phyloP scores from a whole-genome alignment of 2,113 vertebrate genomes.

The Sander lucioperca region DNA sequence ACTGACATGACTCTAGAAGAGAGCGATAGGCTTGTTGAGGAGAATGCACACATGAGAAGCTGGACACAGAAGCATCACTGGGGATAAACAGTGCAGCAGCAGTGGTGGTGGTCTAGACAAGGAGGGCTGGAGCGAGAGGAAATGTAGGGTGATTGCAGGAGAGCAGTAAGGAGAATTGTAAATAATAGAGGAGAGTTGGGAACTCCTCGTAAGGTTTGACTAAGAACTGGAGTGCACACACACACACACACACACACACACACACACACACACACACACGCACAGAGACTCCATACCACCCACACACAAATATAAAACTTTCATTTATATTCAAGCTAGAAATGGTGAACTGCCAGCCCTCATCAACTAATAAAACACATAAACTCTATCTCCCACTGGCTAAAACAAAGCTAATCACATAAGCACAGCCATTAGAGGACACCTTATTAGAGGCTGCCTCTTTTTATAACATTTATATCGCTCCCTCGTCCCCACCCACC shows the following conservation, averaged over 20 bases:
- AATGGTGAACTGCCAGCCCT: conserved; percentile 3
- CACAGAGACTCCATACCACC: conserved; percentile 19
- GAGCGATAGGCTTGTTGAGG: conserved; percentile 11
- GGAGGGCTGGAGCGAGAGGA: conserved; percentile 37
- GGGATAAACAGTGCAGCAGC: conserved; percentile 24
- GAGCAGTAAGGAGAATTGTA: conserved; percentile 60
- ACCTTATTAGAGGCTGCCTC: conserved; percentile 38
- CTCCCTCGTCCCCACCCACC: conserved; percentile 29
- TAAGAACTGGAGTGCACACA: conserved; percentile 37
- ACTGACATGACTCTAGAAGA: conserved; percentile 26
- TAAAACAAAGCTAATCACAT: conserved; percentile 57
- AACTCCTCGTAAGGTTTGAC: conserved; percentile 56
- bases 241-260: conserved; percentile 1
- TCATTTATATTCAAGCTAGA: conserved; percentile 20
- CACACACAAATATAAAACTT: conserved; percentile 22
- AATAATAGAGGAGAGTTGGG: conserved; percentile 77
- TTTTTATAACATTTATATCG: conserved; percentile 48
- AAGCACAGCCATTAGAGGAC: conserved; percentile 31
- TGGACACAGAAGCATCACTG: not conserved
- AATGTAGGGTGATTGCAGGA: conserved; percentile 56
- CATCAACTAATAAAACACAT: conserved; percentile 13
- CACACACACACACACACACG: conserved; percentile 10
- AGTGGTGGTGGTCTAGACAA: conserved; percentile 40
- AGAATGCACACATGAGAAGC: conserved; percentile 4
- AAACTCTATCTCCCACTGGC: conserved; percentile 27